Conservation (phyloP, 2,113 vertebrate species). For the Rissa tridactyla region DNA sequence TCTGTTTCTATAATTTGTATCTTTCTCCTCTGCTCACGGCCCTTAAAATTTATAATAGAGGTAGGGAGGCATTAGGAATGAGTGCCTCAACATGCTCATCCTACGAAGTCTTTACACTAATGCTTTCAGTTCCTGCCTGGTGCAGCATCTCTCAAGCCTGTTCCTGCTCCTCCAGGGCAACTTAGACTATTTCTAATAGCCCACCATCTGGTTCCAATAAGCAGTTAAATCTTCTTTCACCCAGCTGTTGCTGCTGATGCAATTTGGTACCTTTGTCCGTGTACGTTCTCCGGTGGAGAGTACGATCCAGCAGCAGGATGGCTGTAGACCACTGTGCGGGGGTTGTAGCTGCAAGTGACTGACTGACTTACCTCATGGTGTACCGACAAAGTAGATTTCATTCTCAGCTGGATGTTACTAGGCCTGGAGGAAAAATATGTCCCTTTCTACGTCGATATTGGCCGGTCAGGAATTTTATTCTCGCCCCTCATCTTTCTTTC, state of each 20-base stretch:
- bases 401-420: neutral
- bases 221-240: constrained; percentile 44
- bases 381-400: neutral
- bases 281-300: neutral
- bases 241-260: constrained; percentile 44
- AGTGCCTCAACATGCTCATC: constrained; percentile 33
- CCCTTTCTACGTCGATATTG: neutral
- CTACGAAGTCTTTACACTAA: neutral
- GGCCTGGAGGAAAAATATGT: neutral
- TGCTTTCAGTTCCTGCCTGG: neutral
- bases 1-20: constrained; percentile 44
- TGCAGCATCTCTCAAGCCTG: neutral
- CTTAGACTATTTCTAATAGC: constrained; percentile 22
- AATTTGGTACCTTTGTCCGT: constrained; percentile 19
- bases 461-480: neutral
- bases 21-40: constrained; percentile 13
- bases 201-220: constrained; percentile 40
- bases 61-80: neutral
- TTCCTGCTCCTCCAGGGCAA: constrained; percentile 33
- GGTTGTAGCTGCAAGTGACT: neutral
- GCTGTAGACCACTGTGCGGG: constrained; percentile 9
- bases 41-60: constrained; percentile 36
- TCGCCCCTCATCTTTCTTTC: neutral
- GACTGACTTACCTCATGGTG: neutral
- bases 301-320: neutral